Evolutionary conservation across 2,888 invertebrate genomes (phyloP), one percentile per base, ranked within the genome.

Genomic region (Philereme vetulata): DNA sequence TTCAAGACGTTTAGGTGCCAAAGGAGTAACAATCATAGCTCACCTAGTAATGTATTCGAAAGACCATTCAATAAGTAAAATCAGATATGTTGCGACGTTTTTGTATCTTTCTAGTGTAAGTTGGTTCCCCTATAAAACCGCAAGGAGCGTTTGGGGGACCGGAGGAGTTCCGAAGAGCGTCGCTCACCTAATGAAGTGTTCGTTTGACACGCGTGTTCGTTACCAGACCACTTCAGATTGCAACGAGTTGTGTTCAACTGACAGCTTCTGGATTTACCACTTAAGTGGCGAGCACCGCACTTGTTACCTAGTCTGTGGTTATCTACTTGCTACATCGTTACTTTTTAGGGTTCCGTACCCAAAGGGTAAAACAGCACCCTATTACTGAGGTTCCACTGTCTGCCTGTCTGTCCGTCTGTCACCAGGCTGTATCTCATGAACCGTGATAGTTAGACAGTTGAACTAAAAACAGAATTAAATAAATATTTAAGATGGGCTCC

Each of bases 181-280:
- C 84, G 85, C 88, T 90, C 90, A 89, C 85, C 89, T 92, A 92
- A 91, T 92, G 90, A 91, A 92, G 91, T 90, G 90, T 88, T 89
- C 88, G 89, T 91, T 91, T 92, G 91, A 90, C 90, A 90, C 90
- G 90, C 89, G 88, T 86, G 87, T 91, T 92, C 90, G 90, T 91
- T 91, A 91, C 89, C 90, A 83, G 85, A 89, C 89, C 88, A 89
- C 90, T 91, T 82, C 81, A 86, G 76, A 81, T 84, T 76, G 82
- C 82, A 77, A 44, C 85, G 84, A 84, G 81, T 80, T 84, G 80
- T 84, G 86, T 82, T 87, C 89, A 87, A 86, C 84, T 88, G 89
- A 86, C 88, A 88, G 84, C 86, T 88, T 85, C 86, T 85, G 80
- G 88, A 86, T 89, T 89, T 88, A 88, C 82, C 86, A 90, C 90